Evolutionary conservation across 1,140 invertebrate genomes (phyloP), one percentile per base, ranked within the genome.

Genomic region (Rhagoletis zephyria): DNA sequence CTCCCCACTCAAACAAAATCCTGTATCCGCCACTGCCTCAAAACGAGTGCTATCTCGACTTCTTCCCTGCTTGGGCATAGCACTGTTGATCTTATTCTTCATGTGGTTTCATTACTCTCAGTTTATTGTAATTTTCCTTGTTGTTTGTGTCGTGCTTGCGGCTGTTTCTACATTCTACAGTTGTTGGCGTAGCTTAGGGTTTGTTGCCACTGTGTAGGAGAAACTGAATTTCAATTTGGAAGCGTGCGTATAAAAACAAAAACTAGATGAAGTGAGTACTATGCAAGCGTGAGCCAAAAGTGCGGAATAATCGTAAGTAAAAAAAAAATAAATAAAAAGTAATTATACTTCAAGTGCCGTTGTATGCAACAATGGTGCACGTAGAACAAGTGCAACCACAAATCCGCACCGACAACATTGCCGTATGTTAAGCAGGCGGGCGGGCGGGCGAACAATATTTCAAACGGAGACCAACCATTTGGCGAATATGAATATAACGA

Each of bases 31-130:
- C n/a, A n/a, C n/a, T n/a, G 12, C 51, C 40, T 59, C 9, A 51
- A 10, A 81, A 81, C 74, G 16, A 19, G 3, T 88, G 88, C 64
- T 81, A 64, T 60, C 88, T 64, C 85, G 16, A 65, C 30, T 77
- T 89, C 86, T 89, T 89, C 65, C 87, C 6, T 59, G 48, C 30
- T 19, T 85, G 77, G 51, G 77, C 14, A 59, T 85, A 85, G 59
- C 59, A 59, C 48, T 30, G 67, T 30, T 12, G 42, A 74, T 81
- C 74, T 19, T 81, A 81, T 81, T 56, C n/a, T 81, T 59, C 74
- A 81, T 81, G 48, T 81, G 74, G 48, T 59, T 81, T n/a, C 45
- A 56, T n/a, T 51, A 81, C 14, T 16, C 2, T n/a, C 16, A n/a
- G n/a, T 81, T 81, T 3, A 1, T 56, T 51, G 45, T n/a, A n/a